phyloP scores from a whole-genome alignment of 2,797 vertebrate species.

The Hapalemur alaotrensis region DNA sequence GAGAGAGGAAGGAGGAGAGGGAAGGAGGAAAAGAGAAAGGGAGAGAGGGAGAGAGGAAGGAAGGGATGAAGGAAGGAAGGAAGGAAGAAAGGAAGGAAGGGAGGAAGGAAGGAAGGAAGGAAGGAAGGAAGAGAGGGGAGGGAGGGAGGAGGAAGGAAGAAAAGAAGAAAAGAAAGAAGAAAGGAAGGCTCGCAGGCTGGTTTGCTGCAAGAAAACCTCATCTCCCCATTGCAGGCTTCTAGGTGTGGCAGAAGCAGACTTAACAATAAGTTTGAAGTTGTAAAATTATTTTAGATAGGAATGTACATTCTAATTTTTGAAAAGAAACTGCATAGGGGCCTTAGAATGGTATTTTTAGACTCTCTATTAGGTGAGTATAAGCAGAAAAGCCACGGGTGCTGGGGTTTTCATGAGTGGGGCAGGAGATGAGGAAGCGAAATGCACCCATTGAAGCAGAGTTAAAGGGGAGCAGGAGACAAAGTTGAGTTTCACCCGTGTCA shows the following conservation, averaged over 20 bases:
- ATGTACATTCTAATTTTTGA: neutral
- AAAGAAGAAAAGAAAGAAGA: neutral
- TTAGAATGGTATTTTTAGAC: neutral
- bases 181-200: neutral
- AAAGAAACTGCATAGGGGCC: neutral
- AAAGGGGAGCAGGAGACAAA: neutral
- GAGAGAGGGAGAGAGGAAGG: rapidly evolving
- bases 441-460: neutral
- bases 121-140: no score
- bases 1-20: no score
- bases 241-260: neutral
- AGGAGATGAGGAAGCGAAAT: neutral
- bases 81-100: no score
- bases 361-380: neutral
- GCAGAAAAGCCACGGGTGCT: neutral
- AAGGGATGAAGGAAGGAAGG: no score
- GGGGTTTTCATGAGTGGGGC: neutral
- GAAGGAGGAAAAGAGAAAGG: rapidly evolving
- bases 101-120: rapidly evolving
- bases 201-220: neutral
- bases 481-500: neutral
- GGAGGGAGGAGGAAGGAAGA: neutral
- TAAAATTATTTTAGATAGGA: neutral
- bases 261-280: neutral
- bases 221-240: neutral